Evolutionary conservation across 1,140 invertebrate genomes (phyloP).

Genomic region (Arion vulgaris): DNA sequence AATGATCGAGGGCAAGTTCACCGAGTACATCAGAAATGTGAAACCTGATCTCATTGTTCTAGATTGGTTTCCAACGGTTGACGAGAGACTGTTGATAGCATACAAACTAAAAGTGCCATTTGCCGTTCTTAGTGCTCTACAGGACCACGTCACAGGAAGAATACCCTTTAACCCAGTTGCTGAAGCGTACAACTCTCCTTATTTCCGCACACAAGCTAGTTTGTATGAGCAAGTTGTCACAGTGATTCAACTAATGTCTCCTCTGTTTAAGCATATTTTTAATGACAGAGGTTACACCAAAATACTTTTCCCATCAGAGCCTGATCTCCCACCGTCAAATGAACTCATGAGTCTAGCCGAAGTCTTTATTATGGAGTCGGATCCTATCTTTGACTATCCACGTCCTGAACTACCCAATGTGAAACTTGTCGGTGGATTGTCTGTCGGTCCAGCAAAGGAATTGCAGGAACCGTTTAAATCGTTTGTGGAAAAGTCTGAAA

Average conservation of each 20-base stretch:
- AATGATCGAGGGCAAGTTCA: neutral
- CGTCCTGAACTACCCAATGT: too few relatives aligned
- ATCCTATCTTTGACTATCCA: too few relatives aligned
- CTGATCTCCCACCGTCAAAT: neutral
- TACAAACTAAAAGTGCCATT: slow-evolving; percentile 23
- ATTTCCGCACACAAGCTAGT: slow-evolving; percentile 13
- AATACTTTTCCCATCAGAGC: slow-evolving; percentile 20
- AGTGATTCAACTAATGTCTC: neutral
- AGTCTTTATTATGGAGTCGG: too few relatives aligned
- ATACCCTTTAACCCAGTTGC: neutral
- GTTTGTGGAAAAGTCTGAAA: too few relatives aligned
- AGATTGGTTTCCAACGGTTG: slow-evolving; percentile 19
- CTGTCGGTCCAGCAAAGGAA: slow-evolving; percentile 32
- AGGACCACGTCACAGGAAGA: neutral
- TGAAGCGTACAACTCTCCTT: slow-evolving; percentile 3
- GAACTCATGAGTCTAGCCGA: too few relatives aligned
- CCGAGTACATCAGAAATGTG: neutral
- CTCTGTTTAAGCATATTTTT: neutral
- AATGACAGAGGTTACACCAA: neutral
- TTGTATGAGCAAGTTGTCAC: slow-evolving; percentile 25
- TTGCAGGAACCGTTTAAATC: too few relatives aligned
- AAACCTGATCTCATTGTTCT: slow-evolving; percentile 35
- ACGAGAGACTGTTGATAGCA: slow-evolving; percentile 27
- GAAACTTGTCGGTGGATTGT: slow-evolving; percentile 47
- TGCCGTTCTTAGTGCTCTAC: slow-evolving; percentile 20